phyloP scores from a whole-genome alignment of 2,797 vertebrate species.

The Champsocephalus gunnari region DNA sequence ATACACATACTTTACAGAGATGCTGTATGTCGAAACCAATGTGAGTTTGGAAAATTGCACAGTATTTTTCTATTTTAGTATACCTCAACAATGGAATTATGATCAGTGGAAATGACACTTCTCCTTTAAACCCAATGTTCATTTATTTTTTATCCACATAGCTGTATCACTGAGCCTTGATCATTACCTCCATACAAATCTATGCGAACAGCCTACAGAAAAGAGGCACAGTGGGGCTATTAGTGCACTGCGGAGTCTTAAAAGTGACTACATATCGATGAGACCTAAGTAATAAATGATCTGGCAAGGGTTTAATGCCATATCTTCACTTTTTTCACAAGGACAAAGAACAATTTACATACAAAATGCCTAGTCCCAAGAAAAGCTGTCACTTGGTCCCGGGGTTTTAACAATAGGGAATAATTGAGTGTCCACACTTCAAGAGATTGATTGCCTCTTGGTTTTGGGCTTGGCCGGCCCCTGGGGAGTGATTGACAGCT shows the following conservation, averaged over 20 bases:
- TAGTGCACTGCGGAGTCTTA: conserved; percentile 30
- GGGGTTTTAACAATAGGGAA: conserved; percentile 65
- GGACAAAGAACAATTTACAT: conserved; percentile 30
- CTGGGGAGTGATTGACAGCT: conserved; percentile 78
- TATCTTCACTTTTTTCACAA: conserved; percentile 24
- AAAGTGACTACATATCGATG: conserved; percentile 33
- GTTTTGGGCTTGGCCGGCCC: conserved; percentile 64
- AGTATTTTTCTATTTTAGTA: no score
- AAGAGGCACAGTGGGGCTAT: conserved; percentile 33
- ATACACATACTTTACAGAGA: no score
- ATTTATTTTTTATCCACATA: conserved; percentile 22
- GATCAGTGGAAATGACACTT: no score
- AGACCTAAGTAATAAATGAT: conserved; percentile 31
- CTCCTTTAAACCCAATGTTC: not conserved
- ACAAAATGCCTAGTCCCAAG: conserved; percentile 17
- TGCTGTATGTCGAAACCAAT: no score
- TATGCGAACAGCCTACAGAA: conserved; percentile 22
- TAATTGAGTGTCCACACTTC: conserved; percentile 64
- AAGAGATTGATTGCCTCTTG: conserved; percentile 75
- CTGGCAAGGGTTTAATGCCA: conserved; percentile 15
- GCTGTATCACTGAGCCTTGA: conserved; percentile 22
- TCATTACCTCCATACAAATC: conserved; percentile 40
- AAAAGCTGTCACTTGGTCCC: conserved; percentile 48
- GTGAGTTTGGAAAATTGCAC: no score
- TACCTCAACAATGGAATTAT: no score